Percentiles rank a stretch among this genome's conserved stretches.
phyloP scores from a whole-genome alignment of 2,797 vertebrate genomes.

The Brachyrhaphis roseni region DNA sequence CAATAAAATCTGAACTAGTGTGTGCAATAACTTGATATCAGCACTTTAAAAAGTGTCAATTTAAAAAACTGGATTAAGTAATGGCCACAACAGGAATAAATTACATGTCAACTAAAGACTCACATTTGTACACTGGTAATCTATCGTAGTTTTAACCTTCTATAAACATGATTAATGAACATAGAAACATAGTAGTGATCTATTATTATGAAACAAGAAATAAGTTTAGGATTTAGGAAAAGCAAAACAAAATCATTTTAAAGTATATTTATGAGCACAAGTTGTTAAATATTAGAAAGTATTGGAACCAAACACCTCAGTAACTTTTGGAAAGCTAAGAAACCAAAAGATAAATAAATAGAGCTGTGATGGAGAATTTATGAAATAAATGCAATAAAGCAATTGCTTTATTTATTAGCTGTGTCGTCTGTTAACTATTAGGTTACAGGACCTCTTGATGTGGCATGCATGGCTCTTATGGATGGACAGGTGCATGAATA shows the following conservation, averaged over 20 bases:
- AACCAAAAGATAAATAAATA: neutral
- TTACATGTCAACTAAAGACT: neutral
- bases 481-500: no score
- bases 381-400: neutral
- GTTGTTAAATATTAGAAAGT: neutral
- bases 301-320: neutral
- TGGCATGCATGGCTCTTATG: neutral
- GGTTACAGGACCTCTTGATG: neutral
- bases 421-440: no score
- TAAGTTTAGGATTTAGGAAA: neutral
- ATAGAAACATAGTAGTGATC: neutral
- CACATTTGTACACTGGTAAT: neutral
- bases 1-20: neutral
- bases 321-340: neutral
- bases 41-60: neutral
- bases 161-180: neutral
- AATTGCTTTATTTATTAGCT: no score
- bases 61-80: neutral
- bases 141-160: neutral
- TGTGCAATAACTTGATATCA: neutral
- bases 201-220: no score
- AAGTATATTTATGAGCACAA: neutral
- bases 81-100: neutral
- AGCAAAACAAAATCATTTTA: neutral
- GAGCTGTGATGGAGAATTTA: neutral